Percentiles rank a stretch among this genome's conserved stretches.
These are phyloP conservation scores for Leptobrachium ailaonicum DNA, from an alignment of 2,113 vertebrate species.

Conservation along the genomic window DNA sequence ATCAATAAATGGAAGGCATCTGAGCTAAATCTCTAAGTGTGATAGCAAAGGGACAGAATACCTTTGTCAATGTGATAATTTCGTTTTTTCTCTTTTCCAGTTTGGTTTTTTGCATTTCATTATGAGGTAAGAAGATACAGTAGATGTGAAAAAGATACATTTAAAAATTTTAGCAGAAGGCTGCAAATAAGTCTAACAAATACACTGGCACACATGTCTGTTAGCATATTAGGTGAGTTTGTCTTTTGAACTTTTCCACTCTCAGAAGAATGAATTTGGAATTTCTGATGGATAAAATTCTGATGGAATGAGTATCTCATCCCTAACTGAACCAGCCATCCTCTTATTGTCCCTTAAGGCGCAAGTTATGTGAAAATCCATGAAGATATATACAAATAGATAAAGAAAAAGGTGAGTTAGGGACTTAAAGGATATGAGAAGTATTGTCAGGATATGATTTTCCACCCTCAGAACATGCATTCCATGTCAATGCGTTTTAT, in stretches of 20 bases:
- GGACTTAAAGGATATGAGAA: conserved; percentile 28
- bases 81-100: no score
- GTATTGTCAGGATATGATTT: conserved; percentile 42
- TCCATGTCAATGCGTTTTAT: conserved; percentile 37
- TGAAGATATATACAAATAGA: conserved; percentile 2
- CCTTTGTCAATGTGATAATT: no score
- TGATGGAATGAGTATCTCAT: not conserved
- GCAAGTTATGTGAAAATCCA: not conserved
- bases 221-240: not conserved
- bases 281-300: not conserved
- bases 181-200: no score
- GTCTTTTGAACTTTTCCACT: not conserved
- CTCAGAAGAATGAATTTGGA: not conserved
- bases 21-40: no score
- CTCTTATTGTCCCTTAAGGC: not conserved
- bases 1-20: no score
- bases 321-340: not conserved
- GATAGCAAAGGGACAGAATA: no score
- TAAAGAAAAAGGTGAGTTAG: conserved; percentile 8
- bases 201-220: not conserved
- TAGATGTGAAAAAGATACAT: no score
- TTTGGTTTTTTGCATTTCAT: no score
- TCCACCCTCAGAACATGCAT: conserved; percentile 21
- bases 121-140: no score
- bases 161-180: no score